Conservation (phyloP, 2,797 vertebrate genomes). For the Hybognathus amarus region DNA sequence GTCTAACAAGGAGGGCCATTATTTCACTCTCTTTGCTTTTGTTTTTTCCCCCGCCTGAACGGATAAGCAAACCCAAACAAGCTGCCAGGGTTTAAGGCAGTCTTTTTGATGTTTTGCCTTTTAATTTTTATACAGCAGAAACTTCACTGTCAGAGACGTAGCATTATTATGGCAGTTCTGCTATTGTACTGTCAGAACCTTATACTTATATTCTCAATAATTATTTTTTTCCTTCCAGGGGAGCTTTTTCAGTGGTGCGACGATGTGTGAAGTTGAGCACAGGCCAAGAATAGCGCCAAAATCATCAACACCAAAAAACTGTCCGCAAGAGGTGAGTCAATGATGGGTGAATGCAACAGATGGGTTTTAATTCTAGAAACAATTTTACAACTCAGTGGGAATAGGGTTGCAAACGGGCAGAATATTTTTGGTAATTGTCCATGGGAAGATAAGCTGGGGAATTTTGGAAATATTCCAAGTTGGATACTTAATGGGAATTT, state of each 20-base stretch:
- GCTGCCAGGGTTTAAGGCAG: not conserved
- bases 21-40: not conserved
- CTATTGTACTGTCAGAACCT: not conserved
- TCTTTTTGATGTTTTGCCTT: not conserved
- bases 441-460: too few species aligned
- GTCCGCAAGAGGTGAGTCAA: constrained; percentile 91
- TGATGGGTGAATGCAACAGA: not conserved
- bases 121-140: not conserved
- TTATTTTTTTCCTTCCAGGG: constrained; percentile 76
- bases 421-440: too few species aligned
- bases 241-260: constrained; percentile 96
- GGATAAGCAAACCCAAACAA: not conserved
- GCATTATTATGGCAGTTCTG: not conserved
- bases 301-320: constrained; percentile 99
- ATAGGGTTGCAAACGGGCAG: too few species aligned
- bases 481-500: too few species aligned
- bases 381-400: not conserved
- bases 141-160: not conserved
- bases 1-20: not conserved
- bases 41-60: not conserved
- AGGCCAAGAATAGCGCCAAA: constrained; percentile 96
- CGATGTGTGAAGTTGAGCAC: constrained; percentile 96
- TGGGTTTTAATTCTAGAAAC: not conserved
- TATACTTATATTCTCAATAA: not conserved
- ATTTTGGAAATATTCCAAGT: too few species aligned